Base-by-base conservation (phyloP, 2,113 vertebrate genomes). In the Blennius ocellaris region DNA sequence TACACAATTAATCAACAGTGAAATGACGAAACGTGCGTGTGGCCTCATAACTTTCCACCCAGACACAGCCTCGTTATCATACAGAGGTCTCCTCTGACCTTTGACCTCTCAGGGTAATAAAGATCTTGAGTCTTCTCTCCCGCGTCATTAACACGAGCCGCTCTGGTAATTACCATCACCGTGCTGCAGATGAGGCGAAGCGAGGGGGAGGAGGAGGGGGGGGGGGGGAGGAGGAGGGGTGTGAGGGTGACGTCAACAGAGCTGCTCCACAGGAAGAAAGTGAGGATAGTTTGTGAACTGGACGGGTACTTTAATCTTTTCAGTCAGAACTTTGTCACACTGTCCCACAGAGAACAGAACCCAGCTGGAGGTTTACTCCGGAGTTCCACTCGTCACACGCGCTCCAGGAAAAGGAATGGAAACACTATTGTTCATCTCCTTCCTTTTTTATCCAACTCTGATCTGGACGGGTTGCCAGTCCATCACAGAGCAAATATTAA, bases 101-200 rank as follows among this genome's bases (percentile, higher is more conserved):
- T 40, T 80, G 57, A 76, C 65, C 62, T 59, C 47, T 64, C 11
- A 4, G 39, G 69, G 39, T 75, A 73, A 78, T 65, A 47, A 65
- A 52, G 58, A 43, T 64, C 62, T 30, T 15, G 62, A 61, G 36
- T 81, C 48, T 55, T 81, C 64, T 68, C 54, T 30, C 21, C 71
- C 73, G 59, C 54, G 40, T 75, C 71, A 74, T 87, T 85, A 83
- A 73, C 68, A 56, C 74, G 8, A 75, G 41, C 48, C 54, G 80
- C 45, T 67, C 48, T 52, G 56, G 57, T 81, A 60, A 81, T 88
- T 68, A 51, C 8, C 53, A 71, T 72, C 41, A 62, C 56, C 60
- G 47, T 56, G 9, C 51, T 59, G 77, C 52, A 65, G 61, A 83
- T 60, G 49, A 76, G 48, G 51, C 16, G 62, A 37, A 51, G 36